Base-by-base conservation (phyloP, 1,140 invertebrate genomes). In the Brachionus paranguensis region DNA sequence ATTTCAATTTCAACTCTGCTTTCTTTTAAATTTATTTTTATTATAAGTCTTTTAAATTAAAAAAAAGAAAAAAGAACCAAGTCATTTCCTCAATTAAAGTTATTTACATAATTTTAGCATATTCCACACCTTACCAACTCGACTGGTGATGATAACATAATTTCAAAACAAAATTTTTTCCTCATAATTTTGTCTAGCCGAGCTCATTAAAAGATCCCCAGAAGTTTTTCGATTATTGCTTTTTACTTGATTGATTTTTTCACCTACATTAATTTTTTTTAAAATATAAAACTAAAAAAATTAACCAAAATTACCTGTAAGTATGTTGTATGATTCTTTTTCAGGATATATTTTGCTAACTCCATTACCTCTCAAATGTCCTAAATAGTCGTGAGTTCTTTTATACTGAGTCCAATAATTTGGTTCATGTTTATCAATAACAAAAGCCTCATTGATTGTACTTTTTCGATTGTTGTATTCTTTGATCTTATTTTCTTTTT, bases 331-430 rank as follows among this genome's bases (percentile, higher is more conserved):
- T 6, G 50, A 11, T 37, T 68, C 53, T 60, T 29, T 60, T 60
- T 81, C 50, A 12, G 53, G 53, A 81, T 64, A 81, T 24, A 20
- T 12, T 81, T 47, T 60, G 8, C 10, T 20, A 64, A 37, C 78
- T 8, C 78, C 78, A 20, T 41, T 10, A 8, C 53, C 78, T 64
- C 78, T 60, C 6, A 64, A 29, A 64, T 60, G 53, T 4, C 78
- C 78, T 45, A 81, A 64, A 64, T 81, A 81, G 33, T 64, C 78
- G n/a, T 81, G 78, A 10, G 53, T 64, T 24, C 78, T 53, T 47
- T 81, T 81, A 68, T 81, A 81, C 29, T 81, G 78, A 12, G 78
- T 81, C 78, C 78, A 81, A 81, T 43, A 81, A 27, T 81, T 68
- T 12, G 78, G 53, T 20, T 55, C 50, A n/a, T 60, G 33, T 24